Percentiles rank a stretch among this genome's conserved stretches.
Evolutionary conservation across 2,113 vertebrate genomes (phyloP).

Genomic region (Syngnathus typhle): DNA sequence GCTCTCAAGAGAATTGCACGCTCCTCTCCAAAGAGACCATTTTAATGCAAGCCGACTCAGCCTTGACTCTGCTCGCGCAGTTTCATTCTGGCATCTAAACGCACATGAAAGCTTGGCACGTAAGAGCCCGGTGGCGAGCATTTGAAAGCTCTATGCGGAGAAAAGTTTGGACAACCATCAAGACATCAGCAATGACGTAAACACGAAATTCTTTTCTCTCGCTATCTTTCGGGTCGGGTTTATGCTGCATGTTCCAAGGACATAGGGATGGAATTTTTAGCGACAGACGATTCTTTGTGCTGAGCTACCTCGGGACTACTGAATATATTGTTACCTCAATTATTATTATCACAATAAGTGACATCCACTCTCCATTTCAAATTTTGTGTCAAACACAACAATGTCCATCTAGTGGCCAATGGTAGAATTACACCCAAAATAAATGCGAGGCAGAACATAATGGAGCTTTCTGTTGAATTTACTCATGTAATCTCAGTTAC

Average conservation of each 20-base stretch:
- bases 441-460: no score
- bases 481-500: no score
- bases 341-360: background rate
- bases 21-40: background rate
- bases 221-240: background rate
- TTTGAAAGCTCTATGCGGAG: slow-evolving; percentile 3
- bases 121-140: slow-evolving; percentile 33
- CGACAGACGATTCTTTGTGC: background rate
- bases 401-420: no score
- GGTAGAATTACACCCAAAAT: no score
- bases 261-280: background rate
- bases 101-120: slow-evolving; percentile 25
- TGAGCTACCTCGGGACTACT: background rate
- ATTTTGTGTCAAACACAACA: no score
- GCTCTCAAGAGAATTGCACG: background rate
- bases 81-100: slow-evolving; percentile 26
- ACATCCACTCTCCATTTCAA: no score
- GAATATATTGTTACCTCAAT: background rate
- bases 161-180: slow-evolving; percentile 44
- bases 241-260: background rate
- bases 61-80: slow-evolving; percentile 17
- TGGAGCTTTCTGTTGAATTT: no score
- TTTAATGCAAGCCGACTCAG: slow-evolving; percentile 32
- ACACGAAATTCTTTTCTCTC: slow-evolving; percentile 40
- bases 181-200: slow-evolving; percentile 37